Percentiles rank a stretch among this genome's conserved stretches.
phyloP scores from a whole-genome alignment of 2,797 vertebrate species.

The Sebastolobus altivelis region DNA sequence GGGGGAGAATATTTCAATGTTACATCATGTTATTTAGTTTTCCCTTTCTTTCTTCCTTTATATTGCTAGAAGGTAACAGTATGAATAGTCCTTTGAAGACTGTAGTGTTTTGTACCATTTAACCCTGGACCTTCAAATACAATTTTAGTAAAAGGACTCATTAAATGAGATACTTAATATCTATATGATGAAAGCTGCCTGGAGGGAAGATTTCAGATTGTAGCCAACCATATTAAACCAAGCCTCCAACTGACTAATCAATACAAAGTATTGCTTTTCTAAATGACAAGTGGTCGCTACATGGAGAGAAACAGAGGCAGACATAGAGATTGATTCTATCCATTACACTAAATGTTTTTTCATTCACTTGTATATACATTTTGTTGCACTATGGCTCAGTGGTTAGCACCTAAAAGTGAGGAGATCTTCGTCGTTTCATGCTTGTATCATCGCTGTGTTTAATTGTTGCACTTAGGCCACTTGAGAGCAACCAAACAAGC shows the following conservation, averaged over 20 bases:
- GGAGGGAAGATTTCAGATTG: not conserved
- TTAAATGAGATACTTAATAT: not conserved
- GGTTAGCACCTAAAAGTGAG: not conserved
- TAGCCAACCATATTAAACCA: not conserved
- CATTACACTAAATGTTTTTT: not conserved
- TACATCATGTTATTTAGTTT: slow-evolving; percentile 7
- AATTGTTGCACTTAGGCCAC: not conserved
- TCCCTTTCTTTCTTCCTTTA: not conserved
- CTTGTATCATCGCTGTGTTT: not conserved
- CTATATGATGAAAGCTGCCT: not conserved
- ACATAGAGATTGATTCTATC: not conserved
- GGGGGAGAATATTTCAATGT: not conserved
- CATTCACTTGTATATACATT: not conserved
- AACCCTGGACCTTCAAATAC: slow-evolving; percentile 2
- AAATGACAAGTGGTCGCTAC: not conserved
- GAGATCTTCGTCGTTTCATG: not conserved
- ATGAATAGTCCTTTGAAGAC: slow-evolving; percentile 17
- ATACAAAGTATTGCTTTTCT: not conserved
- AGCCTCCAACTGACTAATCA: slow-evolving; percentile 14
- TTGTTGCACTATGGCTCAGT: not conserved
- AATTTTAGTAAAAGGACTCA: not conserved
- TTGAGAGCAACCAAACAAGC: not conserved
- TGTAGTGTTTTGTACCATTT: slow-evolving; percentile 11
- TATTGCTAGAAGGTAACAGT: slow-evolving; percentile 4
- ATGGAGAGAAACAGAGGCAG: not conserved